Conservation (phyloP, 1,140 invertebrate genomes). For the Trichonephila clavata region DNA sequence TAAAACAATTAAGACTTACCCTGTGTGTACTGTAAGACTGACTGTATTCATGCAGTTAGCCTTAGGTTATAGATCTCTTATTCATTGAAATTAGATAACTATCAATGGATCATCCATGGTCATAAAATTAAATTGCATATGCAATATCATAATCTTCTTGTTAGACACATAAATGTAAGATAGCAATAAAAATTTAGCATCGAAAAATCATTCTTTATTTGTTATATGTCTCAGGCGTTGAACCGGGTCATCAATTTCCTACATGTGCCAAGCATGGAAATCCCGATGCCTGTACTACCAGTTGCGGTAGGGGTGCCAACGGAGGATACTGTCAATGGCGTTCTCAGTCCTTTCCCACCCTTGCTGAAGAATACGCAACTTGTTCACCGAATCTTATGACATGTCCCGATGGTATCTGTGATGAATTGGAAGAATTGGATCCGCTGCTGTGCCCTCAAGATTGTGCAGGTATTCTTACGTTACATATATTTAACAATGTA, state of each 20-base stretch:
- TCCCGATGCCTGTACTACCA: slow-evolving; percentile 10
- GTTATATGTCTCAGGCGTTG: not conserved
- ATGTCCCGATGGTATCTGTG: slow-evolving; percentile 87
- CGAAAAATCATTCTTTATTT: no score
- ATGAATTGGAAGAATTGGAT: slow-evolving; percentile 85
- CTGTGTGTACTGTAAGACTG: no score
- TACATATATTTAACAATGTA: not conserved
- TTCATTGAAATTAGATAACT: no score
- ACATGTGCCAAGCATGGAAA: slow-evolving; percentile 36
- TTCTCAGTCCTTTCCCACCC: not conserved
- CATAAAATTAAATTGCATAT: no score
- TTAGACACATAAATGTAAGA: no score
- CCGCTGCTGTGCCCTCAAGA: slow-evolving; percentile 87
- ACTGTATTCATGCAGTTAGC: no score
- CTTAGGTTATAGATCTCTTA: no score
- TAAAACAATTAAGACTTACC: no score
- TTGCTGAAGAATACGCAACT: slow-evolving; percentile 84
- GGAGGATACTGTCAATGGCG: slow-evolving; percentile 69
- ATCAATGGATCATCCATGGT: no score
- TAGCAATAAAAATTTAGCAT: no score
- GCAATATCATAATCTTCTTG: no score
- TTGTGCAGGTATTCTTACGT: slow-evolving; percentile 82
- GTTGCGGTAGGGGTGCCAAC: slow-evolving; percentile 56
- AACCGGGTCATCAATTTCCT: slow-evolving; percentile 12
- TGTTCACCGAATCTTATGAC: slow-evolving; percentile 85